Evolutionary conservation across 2,113 vertebrate species (phyloP).

Genomic region (Odocoileus hemionus): DNA sequence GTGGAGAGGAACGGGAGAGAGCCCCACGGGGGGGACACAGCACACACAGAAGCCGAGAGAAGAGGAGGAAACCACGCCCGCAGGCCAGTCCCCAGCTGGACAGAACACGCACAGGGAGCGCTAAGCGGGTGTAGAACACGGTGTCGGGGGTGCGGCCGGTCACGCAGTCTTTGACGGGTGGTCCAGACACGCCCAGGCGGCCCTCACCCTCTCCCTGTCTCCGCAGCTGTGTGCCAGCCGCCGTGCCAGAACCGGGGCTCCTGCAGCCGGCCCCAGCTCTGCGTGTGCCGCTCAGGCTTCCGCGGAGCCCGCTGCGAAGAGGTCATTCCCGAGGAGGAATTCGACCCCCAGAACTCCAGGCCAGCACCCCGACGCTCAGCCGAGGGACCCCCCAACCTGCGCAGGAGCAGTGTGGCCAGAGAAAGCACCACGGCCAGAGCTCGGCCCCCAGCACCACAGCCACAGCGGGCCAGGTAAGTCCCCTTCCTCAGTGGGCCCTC

Average conservation of each 20-base stretch:
- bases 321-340: constrained; percentile 81
- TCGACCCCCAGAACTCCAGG: constrained; percentile 69
- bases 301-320: constrained; percentile 81
- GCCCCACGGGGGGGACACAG: background rate
- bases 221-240: constrained; percentile 84
- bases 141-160: background rate
- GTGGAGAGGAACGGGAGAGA: background rate
- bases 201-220: background rate
- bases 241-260: constrained; percentile 85
- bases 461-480: constrained; percentile 65
- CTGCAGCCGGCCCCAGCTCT: constrained; percentile 85
- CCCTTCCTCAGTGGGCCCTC: background rate
- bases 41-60: background rate
- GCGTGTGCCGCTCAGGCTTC: constrained; percentile 85
- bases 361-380: constrained; percentile 61
- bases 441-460: background rate
- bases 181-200: background rate
- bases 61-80: background rate
- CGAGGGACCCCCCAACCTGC: background rate
- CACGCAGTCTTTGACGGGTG: background rate
- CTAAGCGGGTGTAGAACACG: rapidly evolving
- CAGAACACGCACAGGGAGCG: background rate
- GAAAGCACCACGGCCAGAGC: constrained; percentile 21
- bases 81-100: background rate
- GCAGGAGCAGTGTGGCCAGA: constrained; percentile 52